Evolutionary conservation across 2,113 vertebrate genomes (phyloP).

Genomic region (Crocuta crocuta): DNA sequence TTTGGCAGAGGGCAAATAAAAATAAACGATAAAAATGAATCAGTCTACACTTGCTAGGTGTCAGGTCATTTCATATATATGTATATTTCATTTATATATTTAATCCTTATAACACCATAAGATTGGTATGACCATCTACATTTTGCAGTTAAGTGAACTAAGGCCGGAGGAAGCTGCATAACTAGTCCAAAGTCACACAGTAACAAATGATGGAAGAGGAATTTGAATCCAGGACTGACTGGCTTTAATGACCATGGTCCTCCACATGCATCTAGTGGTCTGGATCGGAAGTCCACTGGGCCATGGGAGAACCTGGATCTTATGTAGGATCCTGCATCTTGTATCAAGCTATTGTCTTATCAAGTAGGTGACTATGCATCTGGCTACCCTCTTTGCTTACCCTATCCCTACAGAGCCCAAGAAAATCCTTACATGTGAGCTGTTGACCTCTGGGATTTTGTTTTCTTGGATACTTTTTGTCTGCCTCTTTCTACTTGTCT

Average conservation of each 20-base stretch:
- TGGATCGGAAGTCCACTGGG: neutral
- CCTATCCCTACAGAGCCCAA: neutral
- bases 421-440: neutral
- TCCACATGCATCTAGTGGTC: neutral
- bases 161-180: neutral
- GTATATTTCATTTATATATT: neutral
- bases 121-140: neutral
- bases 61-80: neutral
- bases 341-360: neutral
- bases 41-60: neutral
- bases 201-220: neutral
- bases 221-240: neutral
- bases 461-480: neutral
- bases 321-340: neutral
- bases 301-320: neutral
- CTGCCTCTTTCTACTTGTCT: neutral
- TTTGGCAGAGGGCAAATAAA: constrained; percentile 10
- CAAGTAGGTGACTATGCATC: neutral
- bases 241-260: neutral
- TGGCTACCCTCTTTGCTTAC: neutral
- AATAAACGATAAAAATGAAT: neutral
- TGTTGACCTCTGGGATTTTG: neutral
- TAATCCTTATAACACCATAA: neutral
- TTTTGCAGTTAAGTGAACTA: neutral
- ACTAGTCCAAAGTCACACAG: neutral